Evolutionary conservation across 2,888 invertebrate species (phyloP).

Genomic region (Phengaris alcon): DNA sequence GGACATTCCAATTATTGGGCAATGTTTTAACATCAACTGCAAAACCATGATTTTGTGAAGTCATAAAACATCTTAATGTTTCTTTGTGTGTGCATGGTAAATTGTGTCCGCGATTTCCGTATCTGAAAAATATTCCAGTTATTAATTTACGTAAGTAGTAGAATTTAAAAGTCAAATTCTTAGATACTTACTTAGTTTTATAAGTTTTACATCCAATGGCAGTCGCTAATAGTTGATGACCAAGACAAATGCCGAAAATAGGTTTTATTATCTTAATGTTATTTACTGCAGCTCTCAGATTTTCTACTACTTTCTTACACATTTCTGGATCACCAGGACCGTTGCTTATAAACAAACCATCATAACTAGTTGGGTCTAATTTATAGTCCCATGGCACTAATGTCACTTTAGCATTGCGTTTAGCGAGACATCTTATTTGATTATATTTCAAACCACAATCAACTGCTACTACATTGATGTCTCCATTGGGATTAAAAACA

Average conservation of each 20-base stretch:
- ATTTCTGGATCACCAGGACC: conserved; percentile 97
- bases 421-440: conserved; percentile 93
- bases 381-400: conserved; percentile 95
- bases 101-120: conserved; percentile 99
- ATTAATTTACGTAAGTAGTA: too few relatives aligned
- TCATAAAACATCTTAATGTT: conserved; percentile 96
- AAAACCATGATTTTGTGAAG: conserved; percentile 98
- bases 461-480: conserved; percentile 89
- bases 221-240: conserved; percentile 95
- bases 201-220: conserved; percentile 96
- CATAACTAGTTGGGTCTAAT: conserved; percentile 84
- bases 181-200: conserved; percentile 90
- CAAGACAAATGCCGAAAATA: conserved; percentile 98
- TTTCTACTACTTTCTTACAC: conserved; percentile 86
- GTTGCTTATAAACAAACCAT: conserved; percentile 97
- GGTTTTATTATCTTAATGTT: conserved; percentile 82
- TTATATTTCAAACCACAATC: conserved; percentile 99
- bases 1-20: conserved; percentile 88
- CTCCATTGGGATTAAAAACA: conserved; percentile 86
- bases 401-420: conserved; percentile 91
- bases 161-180: neutral
- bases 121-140: conserved; percentile 84
- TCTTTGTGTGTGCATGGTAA: conserved; percentile 95
- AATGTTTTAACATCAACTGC: conserved; percentile 89
- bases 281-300: conserved; percentile 82